These are phyloP conservation scores for Pseudomyrmex pallidus DNA, from an alignment of 1,140 invertebrate species.

Conservation along the genomic window DNA sequence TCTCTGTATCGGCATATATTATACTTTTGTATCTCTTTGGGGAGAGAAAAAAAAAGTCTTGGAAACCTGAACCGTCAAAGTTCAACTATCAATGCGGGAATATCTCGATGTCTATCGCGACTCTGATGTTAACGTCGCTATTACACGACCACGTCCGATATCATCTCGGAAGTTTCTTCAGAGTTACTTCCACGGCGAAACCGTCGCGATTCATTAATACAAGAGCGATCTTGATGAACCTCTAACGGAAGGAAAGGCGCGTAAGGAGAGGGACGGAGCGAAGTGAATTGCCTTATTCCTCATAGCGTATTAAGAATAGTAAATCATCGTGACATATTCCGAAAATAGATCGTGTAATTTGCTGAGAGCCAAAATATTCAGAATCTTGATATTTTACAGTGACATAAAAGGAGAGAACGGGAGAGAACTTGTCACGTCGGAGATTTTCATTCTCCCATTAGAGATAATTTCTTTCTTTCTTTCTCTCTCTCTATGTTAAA, in stretches of 20 bases:
- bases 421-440: background rate
- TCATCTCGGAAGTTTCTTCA: conserved; percentile 63
- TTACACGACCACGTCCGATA: conserved; percentile 23
- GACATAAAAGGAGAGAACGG: too few species aligned
- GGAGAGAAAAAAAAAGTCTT: background rate
- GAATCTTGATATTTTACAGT: background rate
- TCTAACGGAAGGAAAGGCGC: conserved; percentile 16
- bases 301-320: background rate
- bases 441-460: background rate
- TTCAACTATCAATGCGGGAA: background rate
- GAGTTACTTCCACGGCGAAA: conserved; percentile 60
- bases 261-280: conserved; percentile 36
- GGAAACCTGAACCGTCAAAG: background rate
- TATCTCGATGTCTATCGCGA: conserved; percentile 18
- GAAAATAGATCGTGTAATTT: conserved; percentile 17
- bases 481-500: background rate
- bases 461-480: background rate
- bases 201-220: conserved; percentile 81
- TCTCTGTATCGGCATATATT: too few species aligned
- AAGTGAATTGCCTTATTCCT: conserved; percentile 15
- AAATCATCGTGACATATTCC: background rate
- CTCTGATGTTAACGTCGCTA: conserved; percentile 19
- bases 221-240: conserved; percentile 79
- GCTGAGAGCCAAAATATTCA: background rate
- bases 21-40: too few species aligned